These are phyloP conservation scores for Gymnosoma rotundatum DNA, from an alignment of 2,888 invertebrate genomes.

Conservation along the genomic window DNA sequence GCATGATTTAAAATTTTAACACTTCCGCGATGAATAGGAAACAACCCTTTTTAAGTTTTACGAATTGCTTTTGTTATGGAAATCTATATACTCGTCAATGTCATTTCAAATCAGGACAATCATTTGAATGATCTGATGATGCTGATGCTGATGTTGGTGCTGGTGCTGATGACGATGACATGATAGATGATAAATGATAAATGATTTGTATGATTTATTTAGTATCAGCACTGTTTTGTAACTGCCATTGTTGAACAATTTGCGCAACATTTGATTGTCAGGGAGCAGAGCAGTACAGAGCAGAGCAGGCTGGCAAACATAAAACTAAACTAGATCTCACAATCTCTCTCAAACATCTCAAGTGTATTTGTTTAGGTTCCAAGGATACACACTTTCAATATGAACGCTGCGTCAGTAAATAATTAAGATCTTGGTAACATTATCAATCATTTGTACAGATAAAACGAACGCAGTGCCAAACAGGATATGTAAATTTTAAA, in stretches of 20 bases:
- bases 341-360: conserved; percentile 50
- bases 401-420: conserved; percentile 71
- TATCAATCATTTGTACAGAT: conserved; percentile 43
- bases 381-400: conserved; percentile 16
- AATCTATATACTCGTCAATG: conserved; percentile 63
- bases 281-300: background rate
- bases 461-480: conserved; percentile 12
- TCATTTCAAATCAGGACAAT: conserved; percentile 68
- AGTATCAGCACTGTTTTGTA: background rate
- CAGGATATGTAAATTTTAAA: conserved; percentile 59
- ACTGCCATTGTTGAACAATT: conserved; percentile 50
- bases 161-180: conserved; percentile 61
- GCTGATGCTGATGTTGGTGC: conserved; percentile 66
- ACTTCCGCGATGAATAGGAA: conserved; percentile 58
- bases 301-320: conserved; percentile 11
- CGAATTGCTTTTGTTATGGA: conserved; percentile 46
- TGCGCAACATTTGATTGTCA: conserved; percentile 48
- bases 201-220: conserved; percentile 47
- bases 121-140: conserved; percentile 59
- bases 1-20: conserved; percentile 66
- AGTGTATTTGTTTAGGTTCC: conserved; percentile 68
- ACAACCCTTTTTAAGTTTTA: conserved; percentile 42
- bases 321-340: conserved; percentile 4
- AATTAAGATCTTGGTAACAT: conserved; percentile 52
- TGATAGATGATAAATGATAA: conserved; percentile 71